These are phyloP conservation scores for Todiramphus saurophagus DNA, from an alignment of 2,113 vertebrate species.

Conservation along the genomic window DNA sequence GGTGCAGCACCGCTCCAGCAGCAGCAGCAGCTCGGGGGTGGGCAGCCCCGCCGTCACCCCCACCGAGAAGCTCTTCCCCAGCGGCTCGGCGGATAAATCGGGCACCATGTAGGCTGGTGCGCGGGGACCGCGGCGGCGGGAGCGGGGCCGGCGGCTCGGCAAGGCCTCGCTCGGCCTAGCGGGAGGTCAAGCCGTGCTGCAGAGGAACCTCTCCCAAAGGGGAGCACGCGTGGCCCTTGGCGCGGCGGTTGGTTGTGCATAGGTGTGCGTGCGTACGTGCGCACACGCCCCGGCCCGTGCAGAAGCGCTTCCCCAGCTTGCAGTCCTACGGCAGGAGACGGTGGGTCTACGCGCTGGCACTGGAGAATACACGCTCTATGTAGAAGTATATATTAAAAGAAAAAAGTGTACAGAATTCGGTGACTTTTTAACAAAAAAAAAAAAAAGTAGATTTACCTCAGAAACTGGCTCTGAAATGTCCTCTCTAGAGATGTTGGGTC, in stretches of 20 bases:
- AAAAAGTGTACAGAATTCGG: constrained; percentile 65
- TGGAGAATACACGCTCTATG: constrained; percentile 47
- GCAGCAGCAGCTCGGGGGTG: constrained; percentile 92
- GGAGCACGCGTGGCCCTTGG: background rate
- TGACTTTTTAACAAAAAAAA: constrained; percentile 38
- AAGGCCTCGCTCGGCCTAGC: background rate
- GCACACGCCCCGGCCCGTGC: background rate
- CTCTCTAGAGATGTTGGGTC: constrained; percentile 49
- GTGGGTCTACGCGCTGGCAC: constrained; percentile 26
- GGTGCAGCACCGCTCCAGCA: constrained; percentile 91
- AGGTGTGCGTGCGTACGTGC: background rate
- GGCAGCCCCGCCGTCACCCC: constrained; percentile 95
- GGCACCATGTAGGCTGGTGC: constrained; percentile 84
- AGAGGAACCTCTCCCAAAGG: background rate
- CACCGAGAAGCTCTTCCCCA: constrained; percentile 94
- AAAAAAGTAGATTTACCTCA: constrained; percentile 87
- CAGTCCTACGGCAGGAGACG: background rate
- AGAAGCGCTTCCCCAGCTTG: background rate
- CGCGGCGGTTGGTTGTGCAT: background rate
- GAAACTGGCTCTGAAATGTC: constrained; percentile 75
- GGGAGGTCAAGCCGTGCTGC: background rate
- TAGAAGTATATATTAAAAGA: constrained; percentile 57
- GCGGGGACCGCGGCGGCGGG: background rate
- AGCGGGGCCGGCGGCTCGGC: background rate
- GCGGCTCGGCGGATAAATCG: constrained; percentile 84